Percentiles rank a stretch among this genome's conserved stretches.
Conservation (phyloP, 64 coral and sea anemone species). For the Stichodactyla mertensii region DNA sequence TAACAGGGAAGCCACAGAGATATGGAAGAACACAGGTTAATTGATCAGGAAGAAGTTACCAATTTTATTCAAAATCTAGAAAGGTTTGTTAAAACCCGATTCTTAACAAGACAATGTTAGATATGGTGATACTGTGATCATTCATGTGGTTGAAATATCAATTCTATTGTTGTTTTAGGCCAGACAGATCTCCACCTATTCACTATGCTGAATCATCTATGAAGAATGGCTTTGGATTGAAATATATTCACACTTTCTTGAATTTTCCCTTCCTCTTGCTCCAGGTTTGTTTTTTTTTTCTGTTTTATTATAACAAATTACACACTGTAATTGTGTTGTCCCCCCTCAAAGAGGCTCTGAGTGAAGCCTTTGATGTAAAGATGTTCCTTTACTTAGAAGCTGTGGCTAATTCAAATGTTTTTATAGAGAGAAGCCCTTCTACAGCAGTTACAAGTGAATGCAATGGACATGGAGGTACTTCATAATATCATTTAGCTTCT, state of each 20-base stretch:
- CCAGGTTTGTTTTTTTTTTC: constrained; percentile 45
- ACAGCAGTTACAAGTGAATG: constrained; percentile 86
- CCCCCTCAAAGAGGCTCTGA: too few species aligned
- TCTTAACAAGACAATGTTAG: background rate
- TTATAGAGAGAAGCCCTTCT: constrained; percentile 78
- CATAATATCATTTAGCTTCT: background rate
- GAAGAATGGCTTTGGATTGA: constrained; percentile 99
- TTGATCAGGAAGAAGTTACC: constrained; percentile 61
- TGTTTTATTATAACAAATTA: background rate
- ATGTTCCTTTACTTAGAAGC: too few species aligned
- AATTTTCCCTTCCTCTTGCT: constrained; percentile 89
- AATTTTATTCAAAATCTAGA: constrained; percentile 67
- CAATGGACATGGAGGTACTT: constrained; percentile 79
- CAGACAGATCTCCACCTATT: constrained; percentile 71
- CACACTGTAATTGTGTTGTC: too few species aligned
- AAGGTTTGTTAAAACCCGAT: constrained; percentile 26
- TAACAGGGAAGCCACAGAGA: constrained; percentile 74
- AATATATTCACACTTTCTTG: constrained; percentile 97
- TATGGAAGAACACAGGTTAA: constrained; percentile 90
- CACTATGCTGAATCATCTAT: constrained; percentile 84
- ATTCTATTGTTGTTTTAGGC: constrained; percentile 27
- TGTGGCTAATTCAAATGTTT: background rate
- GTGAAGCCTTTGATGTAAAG: too few species aligned
- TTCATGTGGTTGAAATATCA: background rate
- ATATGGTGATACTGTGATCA: too few species aligned